Evolutionary conservation across 2,888 invertebrate genomes (phyloP).

Genomic region (Graphium colonna): DNA sequence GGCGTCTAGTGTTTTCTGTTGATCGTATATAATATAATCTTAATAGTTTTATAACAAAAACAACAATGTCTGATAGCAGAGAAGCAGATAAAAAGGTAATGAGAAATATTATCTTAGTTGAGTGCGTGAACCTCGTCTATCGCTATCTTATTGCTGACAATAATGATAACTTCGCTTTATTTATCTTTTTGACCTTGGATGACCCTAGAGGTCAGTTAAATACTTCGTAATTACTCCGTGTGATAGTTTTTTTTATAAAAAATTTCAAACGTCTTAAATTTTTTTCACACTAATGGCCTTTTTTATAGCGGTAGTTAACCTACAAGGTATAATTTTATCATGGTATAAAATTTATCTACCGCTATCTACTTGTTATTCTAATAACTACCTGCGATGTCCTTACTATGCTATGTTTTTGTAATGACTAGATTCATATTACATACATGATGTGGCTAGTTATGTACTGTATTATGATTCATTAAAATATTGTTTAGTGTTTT

Average conservation of each 20-base stretch:
- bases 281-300: background rate
- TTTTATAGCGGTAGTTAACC: background rate
- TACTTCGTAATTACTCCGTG: background rate
- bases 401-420: background rate
- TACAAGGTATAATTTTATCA: background rate
- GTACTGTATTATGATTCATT: background rate
- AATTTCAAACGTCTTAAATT: background rate
- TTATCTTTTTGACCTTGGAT: constrained; percentile 58
- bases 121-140: constrained; percentile 32
- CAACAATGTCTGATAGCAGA: constrained; percentile 54
- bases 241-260: background rate
- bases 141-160: constrained; percentile 34
- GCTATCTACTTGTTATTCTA: background rate
- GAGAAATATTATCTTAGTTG: constrained; percentile 43
- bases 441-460: background rate
- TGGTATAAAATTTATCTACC: background rate
- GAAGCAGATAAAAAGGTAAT: constrained; percentile 67
- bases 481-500: background rate
- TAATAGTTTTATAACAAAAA: constrained; percentile 37
- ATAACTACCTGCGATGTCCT: background rate
- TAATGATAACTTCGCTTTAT: constrained; percentile 38
- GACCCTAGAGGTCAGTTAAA: constrained; percentile 50
- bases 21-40: background rate
- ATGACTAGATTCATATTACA: background rate
- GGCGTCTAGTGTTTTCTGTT: constrained; percentile 9